These are phyloP conservation scores for Ditula angustiorana DNA, from an alignment of 2,888 invertebrate genomes.

Conservation along the genomic window DNA sequence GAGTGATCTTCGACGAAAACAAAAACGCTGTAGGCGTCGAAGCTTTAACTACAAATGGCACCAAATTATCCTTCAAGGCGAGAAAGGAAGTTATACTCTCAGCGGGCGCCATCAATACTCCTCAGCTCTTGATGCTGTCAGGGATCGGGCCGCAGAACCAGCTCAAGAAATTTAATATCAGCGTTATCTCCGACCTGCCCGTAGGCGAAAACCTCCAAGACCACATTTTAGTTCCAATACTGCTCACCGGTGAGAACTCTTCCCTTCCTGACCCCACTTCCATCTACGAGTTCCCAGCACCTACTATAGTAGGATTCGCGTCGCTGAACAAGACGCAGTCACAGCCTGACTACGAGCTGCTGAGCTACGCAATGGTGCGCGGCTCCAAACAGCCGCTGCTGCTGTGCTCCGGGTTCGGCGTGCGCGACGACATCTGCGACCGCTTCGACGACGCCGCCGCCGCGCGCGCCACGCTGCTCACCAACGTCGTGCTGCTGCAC, in stretches of 20 bases:
- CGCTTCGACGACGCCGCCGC: neutral
- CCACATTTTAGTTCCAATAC: constrained; percentile 15
- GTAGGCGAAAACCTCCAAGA: constrained; percentile 24
- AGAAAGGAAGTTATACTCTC: constrained; percentile 23
- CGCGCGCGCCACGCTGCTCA: neutral
- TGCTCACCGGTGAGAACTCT: neutral
- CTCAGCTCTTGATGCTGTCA: constrained; percentile 25
- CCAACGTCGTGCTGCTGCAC: constrained; percentile 17
- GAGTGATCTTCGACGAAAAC: constrained; percentile 13
- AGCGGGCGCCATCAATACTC: constrained; percentile 28
- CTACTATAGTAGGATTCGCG: constrained; percentile 7
- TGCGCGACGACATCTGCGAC: constrained; percentile 6
- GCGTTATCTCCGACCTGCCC: constrained; percentile 9
- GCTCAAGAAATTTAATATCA: neutral
- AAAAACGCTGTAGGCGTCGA: constrained; percentile 19
- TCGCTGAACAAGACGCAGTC: neutral
- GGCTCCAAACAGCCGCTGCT: neutral
- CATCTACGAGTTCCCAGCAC: constrained; percentile 4
- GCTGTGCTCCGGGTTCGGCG: neutral
- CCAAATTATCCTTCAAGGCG: neutral
- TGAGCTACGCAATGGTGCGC: neutral
- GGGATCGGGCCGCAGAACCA: constrained; percentile 22
- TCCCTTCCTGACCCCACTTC: constrained; percentile 1
- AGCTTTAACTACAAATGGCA: neutral
- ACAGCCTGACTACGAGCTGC: constrained; percentile 9